Evolutionary conservation across 2,888 invertebrate species (phyloP).

Genomic region (Eurytoma adleriae): DNA sequence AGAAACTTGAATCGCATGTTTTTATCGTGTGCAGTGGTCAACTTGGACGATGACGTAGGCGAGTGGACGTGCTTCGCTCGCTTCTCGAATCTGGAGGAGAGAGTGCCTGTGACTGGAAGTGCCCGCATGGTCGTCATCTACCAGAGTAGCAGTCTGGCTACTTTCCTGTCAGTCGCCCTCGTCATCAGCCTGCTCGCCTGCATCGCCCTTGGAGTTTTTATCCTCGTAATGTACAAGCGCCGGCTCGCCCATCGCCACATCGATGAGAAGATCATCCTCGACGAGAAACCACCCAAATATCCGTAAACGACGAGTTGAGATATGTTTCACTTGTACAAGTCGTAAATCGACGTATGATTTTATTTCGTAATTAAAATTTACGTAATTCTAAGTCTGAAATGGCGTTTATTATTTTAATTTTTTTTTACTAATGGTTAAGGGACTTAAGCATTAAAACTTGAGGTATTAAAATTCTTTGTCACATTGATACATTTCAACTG

Average conservation of each 20-base stretch:
- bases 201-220: constrained; percentile 36
- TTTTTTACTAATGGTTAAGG: no score
- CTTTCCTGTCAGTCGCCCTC: constrained; percentile 22
- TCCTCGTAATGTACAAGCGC: constrained; percentile 46
- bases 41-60: constrained; percentile 45
- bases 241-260: background rate
- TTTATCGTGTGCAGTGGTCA: constrained; percentile 9
- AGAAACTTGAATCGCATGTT: no score
- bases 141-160: background rate
- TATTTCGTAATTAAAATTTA: no score
- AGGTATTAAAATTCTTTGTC: no score
- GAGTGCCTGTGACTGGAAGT: background rate
- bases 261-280: constrained; percentile 37
- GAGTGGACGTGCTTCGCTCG: constrained; percentile 52
- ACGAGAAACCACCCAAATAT: constrained; percentile 15
- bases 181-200: constrained; percentile 27
- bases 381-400: no score
- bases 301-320: background rate
- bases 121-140: background rate
- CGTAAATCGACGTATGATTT: no score
- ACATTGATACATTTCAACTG: no score
- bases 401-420: no score
- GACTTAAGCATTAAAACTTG: no score
- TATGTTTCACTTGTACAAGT: no score
- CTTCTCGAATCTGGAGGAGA: constrained; percentile 26